Base-by-base conservation (phyloP, 1,140 invertebrate species). In the Trichonephila clavata region DNA sequence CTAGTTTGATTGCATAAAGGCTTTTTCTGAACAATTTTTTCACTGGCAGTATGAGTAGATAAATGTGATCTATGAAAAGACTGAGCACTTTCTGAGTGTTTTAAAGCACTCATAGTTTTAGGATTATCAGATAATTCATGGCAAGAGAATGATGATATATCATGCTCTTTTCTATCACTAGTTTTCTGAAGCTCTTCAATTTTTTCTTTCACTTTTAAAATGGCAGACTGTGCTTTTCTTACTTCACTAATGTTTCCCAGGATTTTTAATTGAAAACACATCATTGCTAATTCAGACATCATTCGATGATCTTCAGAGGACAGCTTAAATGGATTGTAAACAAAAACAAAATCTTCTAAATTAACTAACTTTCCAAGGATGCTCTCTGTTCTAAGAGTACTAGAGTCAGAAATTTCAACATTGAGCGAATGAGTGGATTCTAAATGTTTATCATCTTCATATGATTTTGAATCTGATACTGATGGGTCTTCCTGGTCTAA, bases 301-400 rank as follows among this genome's bases (percentile, higher is more conserved):
- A 92, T 84, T 24, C 21, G 16, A 63, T 89, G 90, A 81, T 94
- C 94, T 60, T 89, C 86, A 6, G 57, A 32, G n/a, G 68, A 68
- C 20, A 94, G 59, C 14, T 21, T 27, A 83, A 94, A 94, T 39
- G 90, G 94, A 84, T 94, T 86, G 60, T 94, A 88, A 39, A 94
- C 94, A 92, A 94, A 94, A 18, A 94, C 94, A 83, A 94, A 92
- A 27, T 94, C 88, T 68, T 92, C 86, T 83, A 94, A 43, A 43
- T 89, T 94, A 7, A 94, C 86, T 60, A 94, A 84, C n/a, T 90
- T 94, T 6, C 77, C 86, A 18, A 94, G 60, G 39, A 93, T 68
- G 84, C 93, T 94, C 71, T 94, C 93, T 68, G 93, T 94, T 90
- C 87, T 94, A 21, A 94, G 84, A 27, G 93, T 94, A 39, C 93